A percentile compares a stretch with the other conserved stretches of the same genome.
These are phyloP conservation scores for Leucopternis melanops DNA, from an alignment of 2,113 vertebrate genomes.

Conservation along the genomic window DNA sequence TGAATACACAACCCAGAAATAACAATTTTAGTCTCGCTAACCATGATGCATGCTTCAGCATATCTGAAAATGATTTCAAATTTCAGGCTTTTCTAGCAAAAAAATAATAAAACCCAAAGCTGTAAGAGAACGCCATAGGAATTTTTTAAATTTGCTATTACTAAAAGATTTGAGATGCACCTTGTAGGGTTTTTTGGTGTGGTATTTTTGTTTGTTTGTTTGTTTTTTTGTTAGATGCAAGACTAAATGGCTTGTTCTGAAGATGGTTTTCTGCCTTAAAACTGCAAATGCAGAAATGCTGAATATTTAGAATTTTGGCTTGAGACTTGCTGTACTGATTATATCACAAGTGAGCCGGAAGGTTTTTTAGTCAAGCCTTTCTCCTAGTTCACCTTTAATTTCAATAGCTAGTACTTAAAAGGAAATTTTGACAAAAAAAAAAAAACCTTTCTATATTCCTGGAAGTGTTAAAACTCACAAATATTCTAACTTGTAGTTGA, in stretches of 20 bases:
- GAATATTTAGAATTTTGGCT: background rate
- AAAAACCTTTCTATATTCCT: background rate
- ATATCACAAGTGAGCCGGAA: background rate
- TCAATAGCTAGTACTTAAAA: background rate
- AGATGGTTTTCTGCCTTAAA: conserved; percentile 34
- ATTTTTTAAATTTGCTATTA: background rate
- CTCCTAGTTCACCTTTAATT: background rate
- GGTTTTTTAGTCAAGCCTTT: background rate
- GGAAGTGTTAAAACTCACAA: background rate
- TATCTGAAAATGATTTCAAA: background rate
- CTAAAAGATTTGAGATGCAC: background rate
- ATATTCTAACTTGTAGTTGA: background rate
- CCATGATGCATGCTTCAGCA: background rate
- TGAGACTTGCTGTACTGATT: background rate
- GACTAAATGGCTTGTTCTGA: background rate
- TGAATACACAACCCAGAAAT: background rate
- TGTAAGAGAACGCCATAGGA: background rate
- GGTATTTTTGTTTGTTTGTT: no score
- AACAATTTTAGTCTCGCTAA: background rate
- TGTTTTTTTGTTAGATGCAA: background rate
- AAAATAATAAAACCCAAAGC: background rate
- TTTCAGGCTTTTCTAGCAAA: background rate
- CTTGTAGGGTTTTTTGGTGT: background rate
- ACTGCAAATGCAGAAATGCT: background rate
- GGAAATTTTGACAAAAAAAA: background rate